Conservation (phyloP, 2,797 vertebrate species). For the Florisuga fusca region DNA sequence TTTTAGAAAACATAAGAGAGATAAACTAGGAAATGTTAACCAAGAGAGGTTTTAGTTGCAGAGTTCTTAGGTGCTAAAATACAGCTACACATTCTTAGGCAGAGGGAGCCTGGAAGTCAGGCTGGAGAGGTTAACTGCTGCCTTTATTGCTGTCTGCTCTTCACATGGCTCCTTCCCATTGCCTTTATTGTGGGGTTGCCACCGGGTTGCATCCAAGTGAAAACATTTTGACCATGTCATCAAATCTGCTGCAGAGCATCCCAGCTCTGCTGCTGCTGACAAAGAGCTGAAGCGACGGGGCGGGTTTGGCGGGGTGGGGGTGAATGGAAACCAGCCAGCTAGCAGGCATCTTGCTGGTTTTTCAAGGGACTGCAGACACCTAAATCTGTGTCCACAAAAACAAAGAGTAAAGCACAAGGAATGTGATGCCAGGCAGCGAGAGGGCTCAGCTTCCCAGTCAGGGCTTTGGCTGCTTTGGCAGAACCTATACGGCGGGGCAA, state of each 20-base stretch:
- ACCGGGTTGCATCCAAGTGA: slow-evolving; percentile 51
- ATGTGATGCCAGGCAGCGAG: background rate
- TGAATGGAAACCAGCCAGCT: background rate
- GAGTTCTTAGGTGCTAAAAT: background rate
- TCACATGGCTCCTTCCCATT: slow-evolving; percentile 30
- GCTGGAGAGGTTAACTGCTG: slow-evolving; percentile 28
- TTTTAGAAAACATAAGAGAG: too few species aligned
- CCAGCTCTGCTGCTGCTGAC: slow-evolving; percentile 41
- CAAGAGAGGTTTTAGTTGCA: background rate
- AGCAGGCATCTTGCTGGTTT: slow-evolving; percentile 28
- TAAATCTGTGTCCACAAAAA: slow-evolving; percentile 46
- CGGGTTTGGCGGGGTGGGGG: slow-evolving; percentile 6
- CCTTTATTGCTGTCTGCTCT: slow-evolving; percentile 48
- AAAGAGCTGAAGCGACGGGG: slow-evolving; percentile 50
- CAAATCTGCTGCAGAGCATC: slow-evolving; percentile 39
- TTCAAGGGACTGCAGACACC: slow-evolving; percentile 13
- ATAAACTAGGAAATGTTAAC: background rate
- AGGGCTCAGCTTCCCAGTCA: background rate
- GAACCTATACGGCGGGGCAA: fast-evolving
- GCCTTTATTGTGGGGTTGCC: slow-evolving; percentile 63
- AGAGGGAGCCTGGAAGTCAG: background rate
- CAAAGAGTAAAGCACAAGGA: slow-evolving; percentile 27
- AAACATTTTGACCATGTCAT: slow-evolving; percentile 65
- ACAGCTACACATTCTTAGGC: background rate
- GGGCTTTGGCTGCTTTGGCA: background rate